These are phyloP conservation scores for Babylonia areolata DNA, from an alignment of 1,140 invertebrate genomes.

Conservation along the genomic window DNA sequence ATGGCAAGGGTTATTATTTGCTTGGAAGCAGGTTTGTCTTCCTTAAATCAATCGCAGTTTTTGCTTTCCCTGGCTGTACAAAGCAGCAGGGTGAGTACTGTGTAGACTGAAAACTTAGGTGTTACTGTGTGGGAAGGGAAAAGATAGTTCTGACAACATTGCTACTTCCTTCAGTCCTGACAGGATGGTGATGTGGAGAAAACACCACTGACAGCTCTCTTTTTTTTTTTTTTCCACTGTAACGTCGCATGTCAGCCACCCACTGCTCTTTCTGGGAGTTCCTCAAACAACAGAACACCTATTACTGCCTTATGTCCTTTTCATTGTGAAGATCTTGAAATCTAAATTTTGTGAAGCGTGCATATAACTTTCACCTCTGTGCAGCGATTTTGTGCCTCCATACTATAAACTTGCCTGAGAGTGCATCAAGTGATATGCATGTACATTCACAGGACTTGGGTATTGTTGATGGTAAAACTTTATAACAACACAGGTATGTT, in stretches of 20 bases:
- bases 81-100: too few species aligned
- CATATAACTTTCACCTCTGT: background rate
- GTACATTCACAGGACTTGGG: background rate
- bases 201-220: background rate
- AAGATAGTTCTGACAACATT: too few species aligned
- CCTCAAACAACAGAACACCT: background rate
- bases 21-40: too few species aligned
- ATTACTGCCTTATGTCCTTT: slow-evolving; percentile 15
- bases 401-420: background rate
- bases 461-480: too few species aligned
- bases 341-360: background rate
- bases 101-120: too few species aligned
- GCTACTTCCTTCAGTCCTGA: too few species aligned
- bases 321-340: background rate
- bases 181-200: too few species aligned
- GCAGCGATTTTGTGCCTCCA: slow-evolving; percentile 5
- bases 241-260: background rate
- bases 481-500: background rate
- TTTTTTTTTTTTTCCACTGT: too few species aligned
- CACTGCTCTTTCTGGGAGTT: background rate
- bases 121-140: too few species aligned
- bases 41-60: too few species aligned
- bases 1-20: too few species aligned
- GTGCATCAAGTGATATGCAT: slow-evolving; percentile 7
- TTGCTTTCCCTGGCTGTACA: too few species aligned